Base-by-base conservation (phyloP, 2,888 invertebrate genomes). In the Sussaba pulchella region DNA sequence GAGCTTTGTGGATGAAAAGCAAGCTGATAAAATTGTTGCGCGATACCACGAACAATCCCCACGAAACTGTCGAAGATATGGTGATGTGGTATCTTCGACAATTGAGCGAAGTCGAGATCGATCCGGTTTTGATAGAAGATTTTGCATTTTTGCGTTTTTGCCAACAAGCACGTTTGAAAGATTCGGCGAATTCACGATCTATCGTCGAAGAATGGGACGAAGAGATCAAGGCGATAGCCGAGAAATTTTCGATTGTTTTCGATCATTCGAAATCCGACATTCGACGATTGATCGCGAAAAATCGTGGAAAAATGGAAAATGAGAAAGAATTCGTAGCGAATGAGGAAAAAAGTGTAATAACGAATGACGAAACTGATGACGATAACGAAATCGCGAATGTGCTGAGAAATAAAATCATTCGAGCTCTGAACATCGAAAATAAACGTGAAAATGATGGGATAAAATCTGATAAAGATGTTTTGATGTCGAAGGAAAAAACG, bases 41-140 rank as follows among this genome's bases (percentile, higher is more conserved):
- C 2, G 87, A 86, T 17, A 31, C 73, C 31, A n/a, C n/a, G 0
- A 66, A 84, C 6, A 39, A 73, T 70, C 24, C 50, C 31, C 6
- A 19, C 78, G 19, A 36, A n/a, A 5, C 12, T n/a, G n/a, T n/a
- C n/a, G n/a, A n/a, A n/a, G n/a, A n/a, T 17, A 86, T 87, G 75
- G 75, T 90, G 9, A 43, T 84, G 3, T 91, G 91, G 91, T 87
- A 90, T 47, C 72, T 91, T 24, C 83, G 84, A 31, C 91, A 91
- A 74, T 63, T 91, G n/a, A 72, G 78, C n/a, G 78, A 87, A 72
- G 78, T 87, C 6, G 41, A 59, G 5, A 87, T 87, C 10, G 86
- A 88, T 39, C 72, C 81, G n/a, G 43, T 14, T 6, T 1, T 0
- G 26, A 26, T 43, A 10, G 26, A n/a, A 10, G 3, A 2, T 1